Evolutionary conservation across 2,113 vertebrate species (phyloP), one percentile per base, ranked within the genome.

Genomic region (Scortum barcoo): DNA sequence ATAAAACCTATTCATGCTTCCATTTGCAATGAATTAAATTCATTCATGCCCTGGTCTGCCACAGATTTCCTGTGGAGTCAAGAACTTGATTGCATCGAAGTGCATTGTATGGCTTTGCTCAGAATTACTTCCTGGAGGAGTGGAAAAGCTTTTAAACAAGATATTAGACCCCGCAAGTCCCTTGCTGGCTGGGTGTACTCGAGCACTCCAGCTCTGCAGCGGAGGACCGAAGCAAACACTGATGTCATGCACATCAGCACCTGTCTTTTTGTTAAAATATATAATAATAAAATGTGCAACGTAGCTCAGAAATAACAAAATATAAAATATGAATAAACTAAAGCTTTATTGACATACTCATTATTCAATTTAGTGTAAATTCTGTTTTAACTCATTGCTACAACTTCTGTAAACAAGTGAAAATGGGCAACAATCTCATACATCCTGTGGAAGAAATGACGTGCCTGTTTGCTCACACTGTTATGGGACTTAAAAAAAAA

Each of bases 121-220:
- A 70, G 33, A 78, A 58, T 26, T 22, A 17, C 20, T 79, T 76
- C 44, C 66, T 69, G 26, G 5, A 46, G 40, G 28, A 40, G 40
- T 57, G 44, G 24, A 76, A 72, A 76, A 44, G 57, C 74, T 80
- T 81, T 86, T 63, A 67, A 70, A 79, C 36, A 36, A 33, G 36
- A 72, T 80, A 65, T 72, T 67, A 76, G 56, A 78, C 51, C 24
- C 38, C 30, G 13, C 8, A 38, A 36, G 26, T 46, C 67, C 54
- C 26, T 76, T n/a, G n/a, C n/a, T n/a, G n/a, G 44, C 17, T 7
- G 30, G 62, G 53, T 50, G n/a, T n/a, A 4, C 12, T 9, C 63
- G 28, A 28, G n/a, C 9, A 14, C 36, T 67, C 22, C 30, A 33
- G 20, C 46, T 19, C 60, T 60, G 16, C 66, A 66, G 36, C 33